Conservation (phyloP, 2,888 invertebrate species). For the Ichneumoninae sp. region DNA sequence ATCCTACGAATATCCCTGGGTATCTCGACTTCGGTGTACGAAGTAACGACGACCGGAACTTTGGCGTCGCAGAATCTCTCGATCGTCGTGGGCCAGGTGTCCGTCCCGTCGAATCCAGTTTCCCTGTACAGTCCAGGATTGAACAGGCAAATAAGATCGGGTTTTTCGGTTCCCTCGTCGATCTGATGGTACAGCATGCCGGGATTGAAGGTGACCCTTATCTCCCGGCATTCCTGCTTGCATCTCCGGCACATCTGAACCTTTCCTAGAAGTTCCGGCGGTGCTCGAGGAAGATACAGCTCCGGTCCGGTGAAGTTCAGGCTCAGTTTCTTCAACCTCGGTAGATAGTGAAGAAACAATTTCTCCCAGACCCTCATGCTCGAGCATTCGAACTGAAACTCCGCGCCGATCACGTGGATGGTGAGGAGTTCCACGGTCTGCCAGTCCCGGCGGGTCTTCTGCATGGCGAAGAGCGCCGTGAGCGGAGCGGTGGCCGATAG, state of each 20-base stretch:
- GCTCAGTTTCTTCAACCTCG: conserved; percentile 86
- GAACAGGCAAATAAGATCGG: conserved; percentile 88
- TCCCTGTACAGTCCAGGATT: conserved; percentile 90
- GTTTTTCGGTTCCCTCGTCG: conserved; percentile 74
- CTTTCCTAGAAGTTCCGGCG: conserved; percentile 86
- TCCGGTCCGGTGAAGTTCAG: conserved; percentile 89
- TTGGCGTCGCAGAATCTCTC: conserved; percentile 86
- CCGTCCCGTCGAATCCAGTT: conserved; percentile 87
- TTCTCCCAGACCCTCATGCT: conserved; percentile 90
- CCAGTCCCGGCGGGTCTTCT: conserved; percentile 81
- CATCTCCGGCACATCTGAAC: conserved; percentile 81
- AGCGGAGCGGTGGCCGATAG: conserved; percentile 89
- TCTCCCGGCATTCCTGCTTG: conserved; percentile 66
- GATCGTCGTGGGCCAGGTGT: conserved; percentile 89
- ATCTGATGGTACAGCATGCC: conserved; percentile 82
- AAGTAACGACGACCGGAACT: conserved; percentile 88
- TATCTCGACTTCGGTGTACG: conserved; percentile 89
- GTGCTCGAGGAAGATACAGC: conserved; percentile 86
- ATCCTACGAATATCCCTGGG: conserved; percentile 87
- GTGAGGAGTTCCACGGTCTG: conserved; percentile 69
- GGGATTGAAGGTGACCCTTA: conserved; percentile 76
- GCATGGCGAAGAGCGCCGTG: conserved; percentile 87
- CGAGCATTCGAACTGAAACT: conserved; percentile 90
- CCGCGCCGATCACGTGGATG: conserved; percentile 88
- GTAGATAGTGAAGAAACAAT: conserved; percentile 88